Evolutionary conservation across 2,113 vertebrate species (phyloP), one percentile per base, ranked within the genome.

Genomic region (Stigmatopora nigra): DNA sequence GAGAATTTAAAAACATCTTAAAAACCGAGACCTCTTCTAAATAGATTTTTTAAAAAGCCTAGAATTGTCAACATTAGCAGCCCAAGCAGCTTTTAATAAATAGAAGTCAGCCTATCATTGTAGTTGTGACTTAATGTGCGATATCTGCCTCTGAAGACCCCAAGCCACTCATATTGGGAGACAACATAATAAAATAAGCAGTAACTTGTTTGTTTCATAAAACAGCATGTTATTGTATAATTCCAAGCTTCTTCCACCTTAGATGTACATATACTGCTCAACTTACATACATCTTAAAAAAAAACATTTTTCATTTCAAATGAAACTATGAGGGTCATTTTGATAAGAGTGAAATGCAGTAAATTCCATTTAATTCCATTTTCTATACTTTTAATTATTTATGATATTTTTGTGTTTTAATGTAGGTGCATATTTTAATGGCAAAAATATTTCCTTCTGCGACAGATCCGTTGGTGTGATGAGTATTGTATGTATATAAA

Each of bases 201-300:
- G 64, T 76, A 82, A 78, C 76, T 75, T 67, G 7, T 55, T 35
- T 48, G 11, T 52, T 55, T 31, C 41, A 72, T 61, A 12, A 64
- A 72, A 71, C n/a, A 44, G 13, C 53, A 66, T 6, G 20, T 12
- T 5, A 11, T n/a, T n/a, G 17, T 13, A 59, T 36, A 16, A 17
- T 58, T 59, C 36, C 9, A 31, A 10, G 19, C 9, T 53, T 10
- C 4, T 19, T 53, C 20, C 5, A 11, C 51, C 20, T 53, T 53
- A 20, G 5, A 53, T 20, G 20, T 20, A 53, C 19, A 41, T 41
- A 41, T 41, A 41, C 5, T 41, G 38, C 38, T 41, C 38, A 41
- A 31, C 25, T 41, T 41, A 41, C 9, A 41, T 41, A 7, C 9
- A 31, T 3, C 25, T 31, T 31, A 31, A 31, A 31, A 31, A 31